Evolutionary conservation across 1,140 invertebrate species (phyloP), one percentile per base, ranked within the genome.

Genomic region (Cephus cinctus): DNA sequence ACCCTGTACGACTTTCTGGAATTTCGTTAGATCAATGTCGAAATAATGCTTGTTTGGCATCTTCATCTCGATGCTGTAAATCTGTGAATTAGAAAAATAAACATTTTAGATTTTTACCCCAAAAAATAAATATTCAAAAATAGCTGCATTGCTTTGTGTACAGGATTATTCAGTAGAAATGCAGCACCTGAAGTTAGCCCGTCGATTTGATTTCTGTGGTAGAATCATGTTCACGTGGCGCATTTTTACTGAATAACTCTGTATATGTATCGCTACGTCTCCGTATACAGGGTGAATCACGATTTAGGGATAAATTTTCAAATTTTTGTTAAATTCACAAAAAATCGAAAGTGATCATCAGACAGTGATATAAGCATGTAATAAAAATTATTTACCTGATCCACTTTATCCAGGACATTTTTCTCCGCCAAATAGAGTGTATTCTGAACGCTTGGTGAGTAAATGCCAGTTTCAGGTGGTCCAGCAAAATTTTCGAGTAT

Each of bases 11-110:
- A 86, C 60, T 14, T 79, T 78, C 2, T 79, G 73, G 67, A 89
- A 89, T 52, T 85, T 85, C 15, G 81, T 82, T 25, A 88, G 78
- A 63, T 90, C 86, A 12, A 89, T 78, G 43, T 82, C 81, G 52
- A 86, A 82, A 61, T 89, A 89, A 67, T 90, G 88, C 57, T 86
- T 88, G 63, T 90, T 90, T 0, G 88, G 88, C 82, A 90, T 85
- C 43, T 78, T 77, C 80, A 89, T 88, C 46, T 83, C 82, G 20
- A 90, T 85, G 54, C 80, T 80, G 1, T 72, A 67, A 27, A 88
- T 81, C 80, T 86, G 74, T 36, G 71, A 68, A 46, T 45, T 55
- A 59, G 41, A 71, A 65, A 49, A 49, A 39, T 46, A 32, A 30
- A 27, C 19, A 50, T 25, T 19, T 14, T 31, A n/a, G 15, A 30